phyloP scores from a whole-genome alignment of 2,797 vertebrate genomes.

The Heliangelus exortis region DNA sequence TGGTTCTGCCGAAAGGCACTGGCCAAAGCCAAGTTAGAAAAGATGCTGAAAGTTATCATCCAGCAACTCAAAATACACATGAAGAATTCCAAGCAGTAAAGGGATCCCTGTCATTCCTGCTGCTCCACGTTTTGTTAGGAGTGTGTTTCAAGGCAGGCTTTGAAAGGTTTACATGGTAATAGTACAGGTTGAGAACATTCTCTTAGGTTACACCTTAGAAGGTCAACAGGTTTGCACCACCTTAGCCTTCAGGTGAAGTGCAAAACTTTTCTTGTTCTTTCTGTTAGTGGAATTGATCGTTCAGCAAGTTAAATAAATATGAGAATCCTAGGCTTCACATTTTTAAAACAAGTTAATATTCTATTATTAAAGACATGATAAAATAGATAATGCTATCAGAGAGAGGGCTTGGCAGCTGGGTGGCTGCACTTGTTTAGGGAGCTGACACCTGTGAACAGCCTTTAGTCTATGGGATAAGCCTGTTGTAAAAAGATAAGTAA shows the following conservation, averaged over 20 bases:
- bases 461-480: not conserved
- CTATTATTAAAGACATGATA: not conserved
- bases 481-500: accelerated
- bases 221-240: not conserved
- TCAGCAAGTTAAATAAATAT: not conserved
- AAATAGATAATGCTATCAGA: not conserved
- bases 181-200: not conserved
- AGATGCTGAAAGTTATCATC: not conserved
- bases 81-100: not conserved
- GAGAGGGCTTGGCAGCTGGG: accelerated
- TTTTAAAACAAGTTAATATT: not conserved
- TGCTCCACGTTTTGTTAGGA: not conserved
- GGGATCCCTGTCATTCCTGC: not conserved
- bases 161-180: not conserved
- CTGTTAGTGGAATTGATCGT: not conserved
- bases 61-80: not conserved
- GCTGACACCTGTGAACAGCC: accelerated
- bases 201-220: not conserved
- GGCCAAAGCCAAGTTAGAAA: not conserved
- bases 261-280: not conserved
- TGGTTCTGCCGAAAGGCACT: conserved; percentile 45
- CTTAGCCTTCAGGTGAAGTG: not conserved
- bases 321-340: not conserved
- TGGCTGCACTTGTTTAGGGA: not conserved
- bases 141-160: not conserved